Evolutionary conservation across 1,140 invertebrate species (phyloP).

Genomic region (Leptinotarsa texana): DNA sequence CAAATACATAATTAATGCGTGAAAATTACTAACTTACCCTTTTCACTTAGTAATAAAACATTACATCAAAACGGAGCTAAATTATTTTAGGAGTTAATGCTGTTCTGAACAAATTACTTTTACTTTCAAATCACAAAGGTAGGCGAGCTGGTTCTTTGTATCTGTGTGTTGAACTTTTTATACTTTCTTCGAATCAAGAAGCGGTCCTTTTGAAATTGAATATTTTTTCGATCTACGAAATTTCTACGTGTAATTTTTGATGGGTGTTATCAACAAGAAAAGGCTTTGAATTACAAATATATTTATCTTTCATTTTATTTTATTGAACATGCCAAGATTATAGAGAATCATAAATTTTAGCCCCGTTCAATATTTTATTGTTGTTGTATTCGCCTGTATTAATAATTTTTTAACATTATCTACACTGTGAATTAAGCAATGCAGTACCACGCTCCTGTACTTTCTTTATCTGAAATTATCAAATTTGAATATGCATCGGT

Average conservation of each 20-base stretch:
- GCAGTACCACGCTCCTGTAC: neutral
- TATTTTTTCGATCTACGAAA: neutral
- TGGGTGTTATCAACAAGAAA: no score
- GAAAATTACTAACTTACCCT: slow-evolving; percentile 25
- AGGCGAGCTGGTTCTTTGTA: slow-evolving; percentile 39
- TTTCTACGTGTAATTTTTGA: no score
- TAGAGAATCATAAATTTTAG: no score
- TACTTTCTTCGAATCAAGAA: slow-evolving; percentile 34
- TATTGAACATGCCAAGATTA: no score
- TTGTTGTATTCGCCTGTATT: no score
- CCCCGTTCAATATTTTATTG: no score
- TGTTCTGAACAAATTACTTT: slow-evolving; percentile 32
- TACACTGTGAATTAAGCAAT: neutral
- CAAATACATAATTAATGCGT: neutral
- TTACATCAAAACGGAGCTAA: neutral
- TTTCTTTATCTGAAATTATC: slow-evolving; percentile 8
- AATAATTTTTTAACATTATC: neutral
- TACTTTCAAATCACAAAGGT: slow-evolving; percentile 41
- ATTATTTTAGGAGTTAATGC: neutral
- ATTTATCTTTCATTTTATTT: no score
- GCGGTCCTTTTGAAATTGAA: slow-evolving; percentile 23
- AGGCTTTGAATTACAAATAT: no score
- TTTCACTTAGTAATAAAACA: slow-evolving; percentile 1
- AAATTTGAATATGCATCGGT: slow-evolving; percentile 15
- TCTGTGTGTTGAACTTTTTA: slow-evolving; percentile 30